Conservation (phyloP, 2,888 invertebrate species). For the Zele albiditarsus region DNA sequence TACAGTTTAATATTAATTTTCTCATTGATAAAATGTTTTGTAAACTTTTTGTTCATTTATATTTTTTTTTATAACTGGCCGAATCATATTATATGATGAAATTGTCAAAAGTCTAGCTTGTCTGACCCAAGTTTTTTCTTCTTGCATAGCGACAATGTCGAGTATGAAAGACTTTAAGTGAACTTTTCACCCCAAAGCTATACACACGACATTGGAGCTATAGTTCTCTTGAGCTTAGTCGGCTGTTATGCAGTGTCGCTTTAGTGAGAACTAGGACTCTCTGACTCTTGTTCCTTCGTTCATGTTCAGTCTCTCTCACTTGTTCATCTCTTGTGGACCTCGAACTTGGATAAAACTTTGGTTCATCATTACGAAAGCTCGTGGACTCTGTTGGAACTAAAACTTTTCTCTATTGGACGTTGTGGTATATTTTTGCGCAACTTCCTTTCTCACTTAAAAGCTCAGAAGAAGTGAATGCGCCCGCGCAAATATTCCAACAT, state of each 20-base stretch:
- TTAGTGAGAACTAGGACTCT: constrained; percentile 26
- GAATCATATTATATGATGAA: background rate
- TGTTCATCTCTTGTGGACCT: constrained; percentile 22
- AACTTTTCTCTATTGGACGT: constrained; percentile 21
- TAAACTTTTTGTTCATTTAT: background rate
- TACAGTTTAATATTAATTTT: background rate
- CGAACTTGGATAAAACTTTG: constrained; percentile 53
- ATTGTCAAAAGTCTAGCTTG: background rate
- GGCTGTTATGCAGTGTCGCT: constrained; percentile 30
- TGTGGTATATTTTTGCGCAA: constrained; percentile 48
- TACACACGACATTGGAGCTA: constrained; percentile 47
- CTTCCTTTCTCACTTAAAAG: constrained; percentile 49
- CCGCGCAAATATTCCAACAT: constrained; percentile 5
- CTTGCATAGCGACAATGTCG: constrained; percentile 22
- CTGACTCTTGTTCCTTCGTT: background rate
- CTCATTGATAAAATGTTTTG: too few species aligned
- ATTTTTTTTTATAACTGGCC: background rate
- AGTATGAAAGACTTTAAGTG: background rate
- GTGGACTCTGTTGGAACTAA: background rate
- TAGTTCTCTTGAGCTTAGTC: constrained; percentile 26
- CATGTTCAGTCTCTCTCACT: constrained; percentile 6
- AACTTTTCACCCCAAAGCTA: constrained; percentile 41
- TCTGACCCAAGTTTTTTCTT: constrained; percentile 19
- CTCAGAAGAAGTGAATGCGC: constrained; percentile 33
- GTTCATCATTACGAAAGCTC: constrained; percentile 60